Base-by-base conservation (phyloP, 2,888 invertebrate genomes). In the Platerodrilus igneus region DNA sequence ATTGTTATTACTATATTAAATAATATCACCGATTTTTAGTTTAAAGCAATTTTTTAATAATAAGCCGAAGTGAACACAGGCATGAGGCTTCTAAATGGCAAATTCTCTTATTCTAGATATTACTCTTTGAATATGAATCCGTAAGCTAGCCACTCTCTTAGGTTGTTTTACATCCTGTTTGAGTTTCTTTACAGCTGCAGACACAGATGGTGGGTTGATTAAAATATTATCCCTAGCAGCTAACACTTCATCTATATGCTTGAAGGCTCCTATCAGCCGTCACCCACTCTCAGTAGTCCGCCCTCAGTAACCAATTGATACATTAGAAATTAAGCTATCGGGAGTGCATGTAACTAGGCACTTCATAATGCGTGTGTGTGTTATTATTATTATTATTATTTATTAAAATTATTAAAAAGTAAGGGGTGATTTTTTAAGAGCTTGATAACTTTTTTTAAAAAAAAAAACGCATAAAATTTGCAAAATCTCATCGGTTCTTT, bases 301-400 rank as follows among this genome's bases (percentile, higher is more conserved):
- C 7, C 48, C 47, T 7, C 50, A 46, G 38, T 28, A 50, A 14
- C 49, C 50, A 9, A 3, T 15, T 15, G 48, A 50, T n/a, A 50
- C 41, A 38, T 33, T 50, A 34, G 47, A 50, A 4, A 50, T 36
- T 9, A 50, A 34, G n/a, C 47, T 36, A 39, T 50, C 37, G 18
- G 47, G 56, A 5, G 56, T 53, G n/a, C 23, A 44, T 11, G 50
- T 53, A 14, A 58, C 45, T 19, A 60, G 42, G 45, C 57, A 61
- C 41, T 63, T 63, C 8, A 59, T 27, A 8, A 59, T 60, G n/a
- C n/a, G n/a, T n/a, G n/a, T n/a, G n/a, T n/a, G n/a, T n/a, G n/a
- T n/a, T n/a, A n/a, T n/a, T n/a, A n/a, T n/a, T n/a, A n/a, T n/a
- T n/a, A n/a, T n/a, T n/a, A n/a, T n/a, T n/a, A n/a, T n/a, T n/a